Percentiles rank a stretch among this genome's conserved stretches.
Conservation (phyloP, 2,888 invertebrate genomes). For the Tipula helvola region DNA sequence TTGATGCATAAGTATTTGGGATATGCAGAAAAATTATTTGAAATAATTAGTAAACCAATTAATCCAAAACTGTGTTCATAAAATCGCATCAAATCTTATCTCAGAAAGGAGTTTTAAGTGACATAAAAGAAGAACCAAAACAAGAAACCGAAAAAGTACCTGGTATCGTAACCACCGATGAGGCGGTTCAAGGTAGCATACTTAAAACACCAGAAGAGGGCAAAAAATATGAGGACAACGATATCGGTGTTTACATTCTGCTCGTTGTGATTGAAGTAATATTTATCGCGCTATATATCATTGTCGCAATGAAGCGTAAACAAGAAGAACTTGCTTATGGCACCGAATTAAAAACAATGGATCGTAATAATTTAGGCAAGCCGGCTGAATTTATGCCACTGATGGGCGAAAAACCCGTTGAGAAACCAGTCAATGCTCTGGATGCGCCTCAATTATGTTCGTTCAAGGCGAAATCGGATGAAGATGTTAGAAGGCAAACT, state of each 20-base stretch:
- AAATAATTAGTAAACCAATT: too few species aligned
- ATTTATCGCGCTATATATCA: slow-evolving; percentile 49
- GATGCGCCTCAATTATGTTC: slow-evolving; percentile 20
- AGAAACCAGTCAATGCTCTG: slow-evolving; percentile 20
- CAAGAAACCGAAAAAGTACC: not conserved
- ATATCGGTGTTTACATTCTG: slow-evolving; percentile 47
- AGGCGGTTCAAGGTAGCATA: slow-evolving; percentile 8
- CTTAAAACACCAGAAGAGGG: slow-evolving; percentile 23
- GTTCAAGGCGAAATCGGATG: slow-evolving; percentile 27
- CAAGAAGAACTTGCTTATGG: slow-evolving; percentile 46
- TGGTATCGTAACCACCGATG: slow-evolving; percentile 29
- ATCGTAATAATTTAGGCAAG: slow-evolving; percentile 51
- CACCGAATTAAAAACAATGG: slow-evolving; percentile 57
- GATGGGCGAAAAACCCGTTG: slow-evolving; percentile 40
- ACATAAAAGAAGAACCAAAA: slow-evolving; percentile 16
- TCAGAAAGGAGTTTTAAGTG: slow-evolving; percentile 12
- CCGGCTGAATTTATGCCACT: slow-evolving; percentile 57
- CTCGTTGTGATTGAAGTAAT: slow-evolving; percentile 49
- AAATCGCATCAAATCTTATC: too few species aligned
- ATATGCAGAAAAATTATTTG: too few species aligned
- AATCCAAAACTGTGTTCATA: too few species aligned
- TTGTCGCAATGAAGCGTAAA: slow-evolving; percentile 50
- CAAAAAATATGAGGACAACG: slow-evolving; percentile 28
- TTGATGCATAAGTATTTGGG: too few species aligned
- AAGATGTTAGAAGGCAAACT: not conserved